Conservation (phyloP, 2,797 vertebrate species). For the Notolepis coatsorum region DNA sequence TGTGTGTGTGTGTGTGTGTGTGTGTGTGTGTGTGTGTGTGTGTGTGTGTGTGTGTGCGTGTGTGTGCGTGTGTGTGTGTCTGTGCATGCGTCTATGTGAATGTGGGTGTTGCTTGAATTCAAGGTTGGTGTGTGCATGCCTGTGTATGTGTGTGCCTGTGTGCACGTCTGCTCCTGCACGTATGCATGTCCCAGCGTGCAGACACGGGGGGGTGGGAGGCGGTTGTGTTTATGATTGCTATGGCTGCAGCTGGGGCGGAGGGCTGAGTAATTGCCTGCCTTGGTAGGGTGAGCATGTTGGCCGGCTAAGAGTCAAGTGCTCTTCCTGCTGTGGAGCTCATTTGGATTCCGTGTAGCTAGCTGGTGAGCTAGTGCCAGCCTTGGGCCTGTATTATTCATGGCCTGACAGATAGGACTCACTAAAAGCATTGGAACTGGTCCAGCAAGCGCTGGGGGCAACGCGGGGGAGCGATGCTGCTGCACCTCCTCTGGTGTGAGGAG, state of each 20-base stretch:
- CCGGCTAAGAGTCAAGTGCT: slow-evolving; percentile 93
- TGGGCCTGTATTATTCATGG: slow-evolving; percentile 98
- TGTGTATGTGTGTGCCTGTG: slow-evolving; percentile 1
- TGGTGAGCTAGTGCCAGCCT: slow-evolving; percentile 86
- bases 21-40: background rate
- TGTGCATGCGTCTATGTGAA: background rate
- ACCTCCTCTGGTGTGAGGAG: slow-evolving; percentile 31
- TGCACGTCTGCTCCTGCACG: background rate
- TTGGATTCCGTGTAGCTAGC: slow-evolving; percentile 91
- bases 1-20: background rate
- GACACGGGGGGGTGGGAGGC: slow-evolving; percentile 71
- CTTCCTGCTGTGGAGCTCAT: slow-evolving; percentile 97
- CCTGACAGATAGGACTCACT: slow-evolving; percentile 98
- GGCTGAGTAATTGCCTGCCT: slow-evolving; percentile 98
- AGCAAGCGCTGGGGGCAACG: slow-evolving; percentile 81
- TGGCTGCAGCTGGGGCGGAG: slow-evolving; percentile 89
- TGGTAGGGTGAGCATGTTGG: slow-evolving; percentile 88
- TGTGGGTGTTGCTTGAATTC: background rate
- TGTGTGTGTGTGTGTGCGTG: slow-evolving; percentile 2
- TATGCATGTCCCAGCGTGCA: slow-evolving; percentile 54
- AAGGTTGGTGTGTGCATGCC: background rate
- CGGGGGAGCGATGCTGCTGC: slow-evolving; percentile 43
- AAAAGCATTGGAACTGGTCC: slow-evolving; percentile 97
- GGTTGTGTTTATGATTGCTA: slow-evolving; percentile 88
- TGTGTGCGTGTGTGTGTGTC: background rate